Conservation (phyloP, 2,797 vertebrate genomes). For the Cercopithecus hamlyni region DNA sequence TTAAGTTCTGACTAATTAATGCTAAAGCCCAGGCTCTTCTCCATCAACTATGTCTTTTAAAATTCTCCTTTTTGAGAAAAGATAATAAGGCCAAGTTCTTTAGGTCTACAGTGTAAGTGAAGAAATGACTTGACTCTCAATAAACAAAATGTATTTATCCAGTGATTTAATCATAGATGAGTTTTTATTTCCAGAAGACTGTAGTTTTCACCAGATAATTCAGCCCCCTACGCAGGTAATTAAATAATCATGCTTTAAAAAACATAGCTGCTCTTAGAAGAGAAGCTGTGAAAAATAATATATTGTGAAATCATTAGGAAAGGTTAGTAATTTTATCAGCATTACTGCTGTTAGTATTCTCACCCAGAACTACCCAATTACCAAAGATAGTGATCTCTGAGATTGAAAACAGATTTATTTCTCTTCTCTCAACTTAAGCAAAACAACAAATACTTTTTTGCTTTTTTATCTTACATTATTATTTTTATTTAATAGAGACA, state of each 20-base stretch:
- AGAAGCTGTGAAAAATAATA: constrained; percentile 1
- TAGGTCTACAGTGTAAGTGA: background rate
- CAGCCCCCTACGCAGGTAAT: background rate
- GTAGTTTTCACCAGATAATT: background rate
- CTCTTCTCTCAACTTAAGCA: background rate
- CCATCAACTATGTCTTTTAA: background rate
- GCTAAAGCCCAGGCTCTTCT: background rate
- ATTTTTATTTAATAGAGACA: background rate
- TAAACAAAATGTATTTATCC: background rate
- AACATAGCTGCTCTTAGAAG: background rate
- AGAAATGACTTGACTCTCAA: background rate
- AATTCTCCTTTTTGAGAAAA: background rate
- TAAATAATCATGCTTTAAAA: constrained; percentile 38
- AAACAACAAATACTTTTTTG: background rate
- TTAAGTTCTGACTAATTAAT: background rate
- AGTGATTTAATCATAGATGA: constrained; percentile 16
- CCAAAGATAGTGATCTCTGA: background rate
- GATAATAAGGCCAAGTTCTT: background rate
- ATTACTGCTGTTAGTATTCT: background rate
- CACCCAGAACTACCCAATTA: background rate
- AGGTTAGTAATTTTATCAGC: background rate
- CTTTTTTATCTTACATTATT: background rate
- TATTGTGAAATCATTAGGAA: background rate
- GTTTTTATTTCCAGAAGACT: background rate
- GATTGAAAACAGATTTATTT: constrained; percentile 8